Evolutionary conservation across 2,797 vertebrate genomes (phyloP), one percentile per base, ranked within the genome.

Genomic region (Mallotus villosus): DNA sequence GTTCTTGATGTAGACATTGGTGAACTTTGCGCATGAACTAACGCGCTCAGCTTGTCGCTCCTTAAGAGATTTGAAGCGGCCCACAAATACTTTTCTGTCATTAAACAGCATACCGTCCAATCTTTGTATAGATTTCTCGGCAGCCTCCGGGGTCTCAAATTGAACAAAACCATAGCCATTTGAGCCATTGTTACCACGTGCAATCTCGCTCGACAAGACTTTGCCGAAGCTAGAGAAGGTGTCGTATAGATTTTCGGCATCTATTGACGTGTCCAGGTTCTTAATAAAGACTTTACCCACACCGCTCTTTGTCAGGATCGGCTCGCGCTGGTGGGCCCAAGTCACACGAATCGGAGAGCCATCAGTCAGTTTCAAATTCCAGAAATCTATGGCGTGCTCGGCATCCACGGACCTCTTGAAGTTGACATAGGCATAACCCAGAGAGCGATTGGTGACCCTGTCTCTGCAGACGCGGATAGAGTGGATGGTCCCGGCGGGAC

Each of bases 341-440:
- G 2, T 29, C 4, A 29, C 29, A 29, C 29, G 4, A 29, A 29
- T 29, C 29, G 4, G 29, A 29, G 29, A 29, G 4, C 27, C 66
- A 14, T 55, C 29, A 8, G 55, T n/a, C 24, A 34, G 25, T 12
- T 68, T 51, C 2, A 29, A 32, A 27, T 27, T 32, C 24, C 55
- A 29, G 16, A 29, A 53, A 25, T 19, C 22, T 17, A 67, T 19
- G 9, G 65, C 49, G n/a, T 9, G 63, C 93, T 92, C 77, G 93
- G 92, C 94, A 12, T 94, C 94, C 0, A 93, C 93, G 0, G 93
- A 93, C 81, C 94, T 92, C 85, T 94, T 92, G 85, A 94, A 95
- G 87, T 95, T 95, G 82, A 95, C 93, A 4, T 95, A 94, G 67
- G 94, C 94, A 22, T 95, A 95, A 4, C 94, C 94, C 4, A 95